These are phyloP conservation scores for Hirtodrosophila alboralis DNA, from an alignment of 2,888 invertebrate genomes.

Conservation along the genomic window DNA sequence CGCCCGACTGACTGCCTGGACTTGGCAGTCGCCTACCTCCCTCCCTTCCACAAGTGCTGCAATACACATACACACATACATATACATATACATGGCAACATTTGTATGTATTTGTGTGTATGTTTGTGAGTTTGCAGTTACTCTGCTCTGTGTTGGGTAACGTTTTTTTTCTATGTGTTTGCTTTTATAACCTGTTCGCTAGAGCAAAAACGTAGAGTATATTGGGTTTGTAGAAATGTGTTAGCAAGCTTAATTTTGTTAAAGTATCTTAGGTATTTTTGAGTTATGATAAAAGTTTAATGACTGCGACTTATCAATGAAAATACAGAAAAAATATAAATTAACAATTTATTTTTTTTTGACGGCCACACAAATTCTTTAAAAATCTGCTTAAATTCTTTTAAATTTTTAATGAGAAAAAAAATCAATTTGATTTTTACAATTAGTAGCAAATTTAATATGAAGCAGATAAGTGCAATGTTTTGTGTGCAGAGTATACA, in stretches of 20 bases:
- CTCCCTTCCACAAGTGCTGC: slow-evolving; percentile 14
- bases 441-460: no score
- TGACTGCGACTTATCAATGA: no score
- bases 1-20: slow-evolving; percentile 5
- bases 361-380: no score
- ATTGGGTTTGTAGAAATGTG: neutral
- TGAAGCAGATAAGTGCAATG: no score
- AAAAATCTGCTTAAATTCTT: no score
- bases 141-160: slow-evolving; percentile 25
- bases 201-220: neutral
- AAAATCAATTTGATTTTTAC: no score
- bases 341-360: no score
- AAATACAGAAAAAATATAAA: no score
- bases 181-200: slow-evolving; percentile 25
- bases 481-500: neutral
- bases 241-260: neutral
- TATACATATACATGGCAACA: neutral
- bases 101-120: slow-evolving; percentile 2
- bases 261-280: no score
- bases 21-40: slow-evolving; percentile 12
- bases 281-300: no score
- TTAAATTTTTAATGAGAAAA: no score
- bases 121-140: slow-evolving; percentile 10
- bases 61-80: neutral
- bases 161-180: slow-evolving; percentile 27